Evolutionary conservation across 2,888 invertebrate genomes (phyloP).

Genomic region (Tinea trinotella): DNA sequence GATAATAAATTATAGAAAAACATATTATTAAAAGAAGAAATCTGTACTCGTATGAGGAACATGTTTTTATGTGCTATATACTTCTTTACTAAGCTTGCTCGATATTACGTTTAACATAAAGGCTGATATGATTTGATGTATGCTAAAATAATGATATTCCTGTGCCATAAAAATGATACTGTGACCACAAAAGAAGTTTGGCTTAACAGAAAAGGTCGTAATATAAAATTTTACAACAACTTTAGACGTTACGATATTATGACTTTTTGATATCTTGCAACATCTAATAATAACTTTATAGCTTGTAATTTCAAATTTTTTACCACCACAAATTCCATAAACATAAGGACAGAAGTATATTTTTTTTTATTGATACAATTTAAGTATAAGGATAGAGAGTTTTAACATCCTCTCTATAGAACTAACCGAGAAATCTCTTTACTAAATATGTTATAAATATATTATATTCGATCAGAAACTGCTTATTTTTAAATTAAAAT

Average conservation of each 20-base stretch:
- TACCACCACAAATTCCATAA: conserved; percentile 1
- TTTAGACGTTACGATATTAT: conserved; percentile 56
- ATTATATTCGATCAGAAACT: too few relatives aligned
- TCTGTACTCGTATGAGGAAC: too few relatives aligned
- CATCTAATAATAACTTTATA: conserved; percentile 57
- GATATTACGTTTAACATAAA: too few relatives aligned
- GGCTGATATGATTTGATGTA: neutral
- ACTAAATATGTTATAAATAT: too few relatives aligned
- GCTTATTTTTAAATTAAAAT: too few relatives aligned
- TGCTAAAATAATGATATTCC: neutral
- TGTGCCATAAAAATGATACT: conserved; percentile 24
- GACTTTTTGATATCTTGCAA: conserved; percentile 60
- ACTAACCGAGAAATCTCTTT: too few relatives aligned
- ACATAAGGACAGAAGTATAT: neutral
- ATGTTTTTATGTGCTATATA: too few relatives aligned
- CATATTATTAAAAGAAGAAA: too few relatives aligned
- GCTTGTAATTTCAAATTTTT: conserved; percentile 42
- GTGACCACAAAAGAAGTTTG: conserved; percentile 48
- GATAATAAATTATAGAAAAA: too few relatives aligned
- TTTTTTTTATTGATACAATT: neutral
- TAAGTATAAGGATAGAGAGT: too few relatives aligned
- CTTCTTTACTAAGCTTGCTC: too few relatives aligned
- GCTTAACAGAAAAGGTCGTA: conserved; percentile 53
- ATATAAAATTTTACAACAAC: conserved; percentile 66
- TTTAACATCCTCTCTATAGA: too few relatives aligned